Evolutionary conservation across 2,113 vertebrate genomes (phyloP).

Genomic region (Chionis minor): DNA sequence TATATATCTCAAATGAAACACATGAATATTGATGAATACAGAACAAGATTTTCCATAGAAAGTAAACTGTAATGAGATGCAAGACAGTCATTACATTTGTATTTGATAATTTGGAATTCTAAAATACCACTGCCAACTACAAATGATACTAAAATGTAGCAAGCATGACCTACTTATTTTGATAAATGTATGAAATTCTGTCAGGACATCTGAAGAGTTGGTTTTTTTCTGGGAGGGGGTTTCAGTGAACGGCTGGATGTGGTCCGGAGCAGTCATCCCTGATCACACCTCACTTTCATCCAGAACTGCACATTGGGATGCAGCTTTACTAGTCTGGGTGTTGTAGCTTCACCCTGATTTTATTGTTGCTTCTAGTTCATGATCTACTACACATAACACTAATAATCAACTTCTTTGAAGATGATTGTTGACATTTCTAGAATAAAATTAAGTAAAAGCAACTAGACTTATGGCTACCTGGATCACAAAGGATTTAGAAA

Average conservation of each 20-base stretch:
- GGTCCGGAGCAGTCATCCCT: rapidly evolving
- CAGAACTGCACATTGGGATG: not conserved
- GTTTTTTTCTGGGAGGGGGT: not conserved
- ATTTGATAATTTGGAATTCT: not conserved
- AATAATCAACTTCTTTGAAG: not conserved
- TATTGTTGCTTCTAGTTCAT: not conserved
- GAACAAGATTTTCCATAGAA: not conserved
- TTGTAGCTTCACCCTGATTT: not conserved
- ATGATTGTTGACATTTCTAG: not conserved
- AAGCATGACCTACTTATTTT: not conserved
- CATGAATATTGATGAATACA: not conserved
- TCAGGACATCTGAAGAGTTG: not conserved
- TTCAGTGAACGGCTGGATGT: not conserved
- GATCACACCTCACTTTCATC: not conserved
- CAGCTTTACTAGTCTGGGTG: not conserved
- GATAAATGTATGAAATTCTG: not conserved
- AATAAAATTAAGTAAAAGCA: not conserved
- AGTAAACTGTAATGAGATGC: not conserved
- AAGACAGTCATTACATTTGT: not conserved
- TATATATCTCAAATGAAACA: not conserved
- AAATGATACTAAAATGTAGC: not conserved
- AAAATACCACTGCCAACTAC: not conserved
- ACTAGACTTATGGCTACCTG: not conserved
- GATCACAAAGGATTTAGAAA: not conserved
- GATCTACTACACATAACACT: not conserved